Conservation (phyloP, 2,113 vertebrate genomes). For the Oncorhynchus gorbuscha region DNA sequence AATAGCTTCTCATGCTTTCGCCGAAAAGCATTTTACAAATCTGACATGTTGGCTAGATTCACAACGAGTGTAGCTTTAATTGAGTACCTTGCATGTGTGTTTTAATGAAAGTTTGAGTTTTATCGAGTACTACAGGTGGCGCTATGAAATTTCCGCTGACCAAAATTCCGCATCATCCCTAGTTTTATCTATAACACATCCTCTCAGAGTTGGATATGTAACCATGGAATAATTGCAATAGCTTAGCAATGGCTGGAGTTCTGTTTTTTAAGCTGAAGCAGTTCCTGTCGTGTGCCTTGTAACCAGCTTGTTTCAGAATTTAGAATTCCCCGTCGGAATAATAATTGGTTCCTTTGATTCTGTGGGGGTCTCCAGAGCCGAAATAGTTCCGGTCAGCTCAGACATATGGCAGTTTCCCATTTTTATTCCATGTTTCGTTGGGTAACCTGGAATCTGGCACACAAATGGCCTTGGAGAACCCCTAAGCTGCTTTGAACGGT, state of each 20-base stretch:
- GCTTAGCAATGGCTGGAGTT: background rate
- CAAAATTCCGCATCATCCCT: background rate
- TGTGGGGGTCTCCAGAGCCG: conserved; percentile 21
- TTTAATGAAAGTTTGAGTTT: too few relatives aligned
- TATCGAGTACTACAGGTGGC: too few relatives aligned
- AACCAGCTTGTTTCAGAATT: background rate
- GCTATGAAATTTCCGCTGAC: too few relatives aligned
- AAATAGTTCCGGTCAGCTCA: conserved; percentile 28
- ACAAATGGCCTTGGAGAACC: conserved; percentile 41
- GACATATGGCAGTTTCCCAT: conserved; percentile 40
- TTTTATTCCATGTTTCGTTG: conserved; percentile 47
- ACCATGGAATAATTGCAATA: background rate
- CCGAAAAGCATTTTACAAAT: too few relatives aligned
- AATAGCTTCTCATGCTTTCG: too few relatives aligned
- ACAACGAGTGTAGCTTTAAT: too few relatives aligned
- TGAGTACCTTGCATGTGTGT: too few relatives aligned
- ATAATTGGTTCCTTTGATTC: conserved; percentile 21
- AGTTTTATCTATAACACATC: background rate
- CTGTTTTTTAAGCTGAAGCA: background rate
- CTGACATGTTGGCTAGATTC: too few relatives aligned
- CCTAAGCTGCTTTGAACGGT: conserved; percentile 35
- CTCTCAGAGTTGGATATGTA: conserved; percentile 16
- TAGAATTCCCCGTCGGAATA: conserved; percentile 8
- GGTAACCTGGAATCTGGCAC: conserved; percentile 36
- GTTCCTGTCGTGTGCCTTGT: background rate